phyloP scores from a whole-genome alignment of 2,113 vertebrate genomes.

The Syngnathus floridae region DNA sequence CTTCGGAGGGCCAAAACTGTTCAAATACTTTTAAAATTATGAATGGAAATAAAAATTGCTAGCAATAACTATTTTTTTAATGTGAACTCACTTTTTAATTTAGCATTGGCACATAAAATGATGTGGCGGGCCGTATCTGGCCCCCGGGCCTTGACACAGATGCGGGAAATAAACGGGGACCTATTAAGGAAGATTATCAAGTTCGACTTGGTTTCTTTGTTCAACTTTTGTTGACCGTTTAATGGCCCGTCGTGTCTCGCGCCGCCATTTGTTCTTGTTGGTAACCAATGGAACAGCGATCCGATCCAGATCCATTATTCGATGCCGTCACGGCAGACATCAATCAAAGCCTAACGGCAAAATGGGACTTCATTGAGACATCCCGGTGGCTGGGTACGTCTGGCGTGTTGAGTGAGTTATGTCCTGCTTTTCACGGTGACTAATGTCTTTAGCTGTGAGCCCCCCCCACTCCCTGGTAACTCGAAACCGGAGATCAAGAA shows the following conservation, averaged over 20 bases:
- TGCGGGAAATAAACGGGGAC: not conserved
- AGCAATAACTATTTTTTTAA: too few relatives aligned
- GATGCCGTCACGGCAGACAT: not conserved
- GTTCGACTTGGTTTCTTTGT: too few relatives aligned
- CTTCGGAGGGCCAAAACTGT: too few relatives aligned
- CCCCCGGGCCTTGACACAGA: too few relatives aligned
- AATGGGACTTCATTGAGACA: constrained; percentile 1
- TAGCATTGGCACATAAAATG: too few relatives aligned
- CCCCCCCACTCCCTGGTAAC: constrained; percentile 33
- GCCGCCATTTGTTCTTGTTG: not conserved
- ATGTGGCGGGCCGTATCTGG: too few relatives aligned
- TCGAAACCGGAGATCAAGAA: constrained; percentile 47
- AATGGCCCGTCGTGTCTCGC: not conserved
- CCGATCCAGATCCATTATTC: not conserved
- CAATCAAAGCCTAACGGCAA: not conserved
- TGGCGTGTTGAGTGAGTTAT: constrained; percentile 29
- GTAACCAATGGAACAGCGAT: not conserved
- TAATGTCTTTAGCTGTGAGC: constrained; percentile 47
- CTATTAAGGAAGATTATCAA: not conserved
- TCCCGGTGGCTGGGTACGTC: constrained; percentile 12
- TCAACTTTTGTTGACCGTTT: not conserved
- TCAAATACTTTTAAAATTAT: too few relatives aligned
- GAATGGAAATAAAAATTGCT: too few relatives aligned
- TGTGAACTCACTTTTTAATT: too few relatives aligned
- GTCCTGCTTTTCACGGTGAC: constrained; percentile 39